A percentile compares a stretch with the other conserved stretches of the same genome.
Evolutionary conservation across 1,140 invertebrate species (phyloP).

Genomic region (Amphibalanus amphitrite): DNA sequence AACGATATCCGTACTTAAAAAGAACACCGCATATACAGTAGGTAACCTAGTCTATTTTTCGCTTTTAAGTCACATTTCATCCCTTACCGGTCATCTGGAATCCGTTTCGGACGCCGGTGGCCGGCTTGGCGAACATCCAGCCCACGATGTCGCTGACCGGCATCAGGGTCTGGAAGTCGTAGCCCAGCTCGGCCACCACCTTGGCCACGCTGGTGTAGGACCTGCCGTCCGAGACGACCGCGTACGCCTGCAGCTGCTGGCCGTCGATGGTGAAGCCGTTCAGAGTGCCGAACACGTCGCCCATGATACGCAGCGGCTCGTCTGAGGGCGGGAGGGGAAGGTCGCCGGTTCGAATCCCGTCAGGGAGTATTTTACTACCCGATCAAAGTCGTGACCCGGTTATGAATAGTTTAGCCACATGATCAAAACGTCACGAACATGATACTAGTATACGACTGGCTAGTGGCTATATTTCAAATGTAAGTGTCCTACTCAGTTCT

Average conservation of each 20-base stretch:
- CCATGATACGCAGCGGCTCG: constrained; percentile 62
- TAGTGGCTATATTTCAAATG: too few species aligned
- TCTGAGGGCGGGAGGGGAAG: constrained; percentile 34
- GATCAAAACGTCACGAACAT: too few species aligned
- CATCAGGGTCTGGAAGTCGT: constrained; percentile 56
- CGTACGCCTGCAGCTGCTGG: constrained; percentile 78
- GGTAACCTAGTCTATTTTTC: too few species aligned
- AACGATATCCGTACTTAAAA: too few species aligned
- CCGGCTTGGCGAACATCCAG: constrained; percentile 77
- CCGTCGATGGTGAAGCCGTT: constrained; percentile 54
- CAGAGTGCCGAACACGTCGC: constrained; percentile 57
- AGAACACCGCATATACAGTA: too few species aligned
- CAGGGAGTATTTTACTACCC: not conserved
- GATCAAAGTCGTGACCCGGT: too few species aligned
- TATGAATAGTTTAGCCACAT: too few species aligned
- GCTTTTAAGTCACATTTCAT: too few species aligned
- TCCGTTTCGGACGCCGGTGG: constrained; percentile 56
- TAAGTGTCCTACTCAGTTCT: too few species aligned
- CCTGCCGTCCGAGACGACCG: constrained; percentile 69
- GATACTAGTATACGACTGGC: too few species aligned
- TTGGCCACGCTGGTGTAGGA: constrained; percentile 78
- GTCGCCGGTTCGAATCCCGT: not conserved
- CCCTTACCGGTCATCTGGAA: constrained; percentile 58
- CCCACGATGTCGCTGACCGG: constrained; percentile 62
- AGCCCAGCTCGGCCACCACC: constrained; percentile 49